Percentiles rank a stretch among this genome's conserved stretches.
phyloP scores from a whole-genome alignment of 2,888 invertebrate species.

The Dynastes tityus region DNA sequence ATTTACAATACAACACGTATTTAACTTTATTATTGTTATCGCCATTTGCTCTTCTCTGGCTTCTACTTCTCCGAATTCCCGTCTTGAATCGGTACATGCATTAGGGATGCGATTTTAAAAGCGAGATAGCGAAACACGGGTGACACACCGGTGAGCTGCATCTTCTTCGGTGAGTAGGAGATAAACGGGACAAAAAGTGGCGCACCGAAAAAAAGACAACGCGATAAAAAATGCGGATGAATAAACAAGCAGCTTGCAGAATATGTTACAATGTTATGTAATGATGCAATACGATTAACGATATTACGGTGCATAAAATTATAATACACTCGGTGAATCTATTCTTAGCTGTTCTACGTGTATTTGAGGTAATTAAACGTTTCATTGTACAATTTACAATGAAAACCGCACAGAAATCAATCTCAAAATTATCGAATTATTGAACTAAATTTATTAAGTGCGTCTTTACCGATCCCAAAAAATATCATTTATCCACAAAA shows the following conservation, averaged over 20 bases:
- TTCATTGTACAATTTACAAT: no score
- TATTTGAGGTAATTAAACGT: no score
- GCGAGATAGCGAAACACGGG: constrained; percentile 10
- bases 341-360: neutral
- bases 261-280: constrained; percentile 18
- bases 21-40: constrained; percentile 65
- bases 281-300: constrained; percentile 15
- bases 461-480: no score
- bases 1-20: constrained; percentile 67
- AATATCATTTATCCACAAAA: no score
- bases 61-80: constrained; percentile 52
- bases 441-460: no score
- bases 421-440: no score
- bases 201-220: neutral
- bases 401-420: no score
- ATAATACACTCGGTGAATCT: neutral
- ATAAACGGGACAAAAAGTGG: neutral
- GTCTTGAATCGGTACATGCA: constrained; percentile 42
- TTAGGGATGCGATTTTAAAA: constrained; percentile 48
- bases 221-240: constrained; percentile 10
- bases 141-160: constrained; percentile 17
- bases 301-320: constrained; percentile 21
- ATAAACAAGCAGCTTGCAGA: constrained; percentile 10
- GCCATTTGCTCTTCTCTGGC: constrained; percentile 58
- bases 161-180: neutral